Percentiles rank a stretch among this genome's conserved stretches.
These are phyloP conservation scores for Tetragnatha versicolor DNA, from an alignment of 1,140 invertebrate species.

Conservation along the genomic window DNA sequence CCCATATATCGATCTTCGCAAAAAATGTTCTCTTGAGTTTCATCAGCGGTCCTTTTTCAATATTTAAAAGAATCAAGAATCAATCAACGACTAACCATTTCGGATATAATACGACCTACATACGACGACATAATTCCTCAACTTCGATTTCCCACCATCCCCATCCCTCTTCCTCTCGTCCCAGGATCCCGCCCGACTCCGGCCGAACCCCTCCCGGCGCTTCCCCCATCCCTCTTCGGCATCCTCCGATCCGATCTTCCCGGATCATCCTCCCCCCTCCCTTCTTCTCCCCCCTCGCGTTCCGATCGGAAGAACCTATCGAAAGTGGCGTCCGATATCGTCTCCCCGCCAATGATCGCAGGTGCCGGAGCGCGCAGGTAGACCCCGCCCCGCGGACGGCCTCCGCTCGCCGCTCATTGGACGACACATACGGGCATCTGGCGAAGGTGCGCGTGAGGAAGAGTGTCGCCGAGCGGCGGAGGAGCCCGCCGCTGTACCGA, in stretches of 20 bases:
- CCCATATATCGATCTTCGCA: no score
- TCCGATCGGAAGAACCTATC: no score
- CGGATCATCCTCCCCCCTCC: constrained; percentile 26
- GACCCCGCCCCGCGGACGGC: constrained; percentile 7
- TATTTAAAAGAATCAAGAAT: no score
- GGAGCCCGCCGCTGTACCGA: constrained; percentile 20
- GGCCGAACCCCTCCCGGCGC: not conserved
- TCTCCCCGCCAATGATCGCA: no score
- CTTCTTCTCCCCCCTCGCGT: constrained; percentile 1
- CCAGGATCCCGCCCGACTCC: not conserved
- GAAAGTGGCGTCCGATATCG: no score
- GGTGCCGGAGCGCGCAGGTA: not conserved
- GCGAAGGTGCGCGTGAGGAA: constrained; percentile 25
- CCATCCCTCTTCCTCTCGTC: not conserved
- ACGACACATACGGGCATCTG: constrained; percentile 52
- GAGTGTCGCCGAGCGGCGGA: not conserved
- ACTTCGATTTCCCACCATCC: not conserved
- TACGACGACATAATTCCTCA: no score
- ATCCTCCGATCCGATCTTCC: not conserved
- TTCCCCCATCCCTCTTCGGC: not conserved
- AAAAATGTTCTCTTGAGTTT: no score
- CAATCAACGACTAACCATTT: not conserved
- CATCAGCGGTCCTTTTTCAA: no score
- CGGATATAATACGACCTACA: not conserved
- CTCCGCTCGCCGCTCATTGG: constrained; percentile 29